Conservation (phyloP, 2,797 vertebrate species). For the Tragopan temminckii region DNA sequence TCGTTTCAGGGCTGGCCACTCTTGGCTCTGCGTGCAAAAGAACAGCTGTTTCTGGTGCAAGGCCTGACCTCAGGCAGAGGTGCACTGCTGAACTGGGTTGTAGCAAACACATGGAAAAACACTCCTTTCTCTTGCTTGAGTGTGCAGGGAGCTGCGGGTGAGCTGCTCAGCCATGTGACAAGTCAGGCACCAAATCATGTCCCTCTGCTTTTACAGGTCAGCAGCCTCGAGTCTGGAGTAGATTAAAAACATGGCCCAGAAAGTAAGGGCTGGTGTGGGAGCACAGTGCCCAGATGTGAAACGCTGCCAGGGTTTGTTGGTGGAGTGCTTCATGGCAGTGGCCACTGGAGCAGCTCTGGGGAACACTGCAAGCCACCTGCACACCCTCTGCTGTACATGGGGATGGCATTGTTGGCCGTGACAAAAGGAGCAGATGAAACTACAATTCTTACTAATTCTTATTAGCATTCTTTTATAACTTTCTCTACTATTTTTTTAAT, state of each 20-base stretch:
- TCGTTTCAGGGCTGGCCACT: background rate
- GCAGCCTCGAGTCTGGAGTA: background rate
- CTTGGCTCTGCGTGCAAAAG: background rate
- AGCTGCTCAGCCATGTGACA: background rate
- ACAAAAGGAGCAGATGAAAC: background rate
- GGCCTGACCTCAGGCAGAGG: background rate
- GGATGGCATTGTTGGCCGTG: background rate
- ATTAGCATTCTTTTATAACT: background rate
- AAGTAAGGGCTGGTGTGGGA: background rate
- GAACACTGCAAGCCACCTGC: background rate
- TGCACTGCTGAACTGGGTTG: background rate
- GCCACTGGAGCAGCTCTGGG: background rate
- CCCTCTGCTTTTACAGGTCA: background rate
- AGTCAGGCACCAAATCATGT: accelerated
- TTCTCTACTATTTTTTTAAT: background rate
- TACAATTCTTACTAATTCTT: background rate
- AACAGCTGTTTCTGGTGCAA: background rate
- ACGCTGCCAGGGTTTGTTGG: background rate
- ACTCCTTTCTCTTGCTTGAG: background rate
- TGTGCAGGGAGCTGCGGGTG: background rate
- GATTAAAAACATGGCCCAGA: background rate
- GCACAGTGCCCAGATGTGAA: background rate
- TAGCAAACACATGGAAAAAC: background rate
- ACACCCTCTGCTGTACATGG: background rate
- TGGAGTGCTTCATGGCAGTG: background rate